Base-by-base conservation (phyloP, 2,113 vertebrate species). In the Ageneiosus marmoratus region DNA sequence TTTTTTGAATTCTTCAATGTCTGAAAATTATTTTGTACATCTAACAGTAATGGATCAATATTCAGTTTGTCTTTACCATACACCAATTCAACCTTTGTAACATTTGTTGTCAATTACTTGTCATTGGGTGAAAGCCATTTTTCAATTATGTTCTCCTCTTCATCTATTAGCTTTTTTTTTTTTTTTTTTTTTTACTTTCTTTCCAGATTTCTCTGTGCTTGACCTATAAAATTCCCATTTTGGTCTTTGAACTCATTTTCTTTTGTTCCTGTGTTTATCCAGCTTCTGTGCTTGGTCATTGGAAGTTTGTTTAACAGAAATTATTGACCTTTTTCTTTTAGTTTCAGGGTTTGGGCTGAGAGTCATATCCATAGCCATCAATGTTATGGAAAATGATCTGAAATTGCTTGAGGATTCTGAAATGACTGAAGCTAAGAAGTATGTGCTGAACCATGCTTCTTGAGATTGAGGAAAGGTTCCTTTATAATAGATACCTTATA, bases 381-480 rank as follows among this genome's bases (percentile, higher is more conserved):
- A n/a, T 20, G 27, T 74, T 1, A 82, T 6, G 27, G 80, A 69
- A 48, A 82, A 82, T 22, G 69, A n/a, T 22, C 80, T 44, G 22
- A 82, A 82, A 82, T 82, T 82, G 58, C 80, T 46, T 18, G 37
- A 11, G 29, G 80, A 82, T 24, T 82, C 80, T 32, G 80, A 74
- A 20, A 82, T 60, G 27, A 58, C 37, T 22, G 69, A 74, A 29
- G 69, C 80, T 15, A 82, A 16, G 29, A 82, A 82, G 20, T 29
- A 46, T 32, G 69, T 60, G n/a, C 69, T 74, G 13, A 48, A 27
- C 79, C 69, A 82, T 22, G 80, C 53, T 13, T 82, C 4, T 48
- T 82, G 81, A 3, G 7, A 41, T 27, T 1, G 11, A 4, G 0
- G 9, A 0, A 24, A 1, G 0, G 0, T 62, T 0, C 0, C 0